Base-by-base conservation (phyloP, 1,140 invertebrate species). In the Archivesica marissinica region DNA sequence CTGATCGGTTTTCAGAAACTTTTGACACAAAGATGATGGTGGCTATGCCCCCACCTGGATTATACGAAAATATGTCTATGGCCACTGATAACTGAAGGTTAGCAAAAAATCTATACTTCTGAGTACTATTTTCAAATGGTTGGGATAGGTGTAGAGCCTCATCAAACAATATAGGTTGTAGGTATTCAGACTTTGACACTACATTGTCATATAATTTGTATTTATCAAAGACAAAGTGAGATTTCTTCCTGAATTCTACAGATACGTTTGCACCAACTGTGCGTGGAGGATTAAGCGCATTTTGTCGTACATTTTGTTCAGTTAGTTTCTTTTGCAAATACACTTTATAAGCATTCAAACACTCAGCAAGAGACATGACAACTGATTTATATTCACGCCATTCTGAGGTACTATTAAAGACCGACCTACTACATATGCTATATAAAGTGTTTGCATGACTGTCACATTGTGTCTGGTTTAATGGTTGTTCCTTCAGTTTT, bases 81-180 rank as follows among this genome's bases (percentile, higher is more conserved):
- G 64, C 66, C n/a, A 74, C 20, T 47, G 79, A 75, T 28, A 86
- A 61, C 0, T 75, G 44, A 1, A 88, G 17, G 15, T 80, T 41
- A 28, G 64, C 44, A 41, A 83, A 59, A 64, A 61, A 84, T 23
- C 64, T 74, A 25, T n/a, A n/a, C 25, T 59, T 64, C 25, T 86
- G 52, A 15, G 20, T 30, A 25, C 20, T 44, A 33, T 3, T 70
- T 11, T 64, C 25, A 77, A 87, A 87, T n/a, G 72, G 56, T 35
- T 77, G 7, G 20, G 39, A 47, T 30, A 87, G 17, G 64, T 87
- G 83, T 13, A 59, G 20, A 15, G 17, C 20, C 64, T 86, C 74
- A 86, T 86, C 39, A 82, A 78, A 86, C 1, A 81, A 54, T 9
- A 87, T 44, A 41, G 47, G 47, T n/a, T n/a, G n/a, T n/a, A n/a